Evolutionary conservation across 2,797 vertebrate genomes (phyloP).

Genomic region (Bradypodion ventrale): DNA sequence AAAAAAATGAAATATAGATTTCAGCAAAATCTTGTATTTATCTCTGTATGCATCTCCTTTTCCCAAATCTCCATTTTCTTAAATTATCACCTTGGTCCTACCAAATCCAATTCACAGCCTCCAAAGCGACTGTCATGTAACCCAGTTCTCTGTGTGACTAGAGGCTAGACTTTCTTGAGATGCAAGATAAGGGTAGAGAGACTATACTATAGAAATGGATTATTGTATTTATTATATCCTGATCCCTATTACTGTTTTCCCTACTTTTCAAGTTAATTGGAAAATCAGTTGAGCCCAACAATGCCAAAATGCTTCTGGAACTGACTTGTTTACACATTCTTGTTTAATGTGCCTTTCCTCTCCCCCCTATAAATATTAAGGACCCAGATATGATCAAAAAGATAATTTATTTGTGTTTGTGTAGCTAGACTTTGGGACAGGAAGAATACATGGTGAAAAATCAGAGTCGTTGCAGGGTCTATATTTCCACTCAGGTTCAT

Average conservation of each 20-base stretch:
- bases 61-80: no score
- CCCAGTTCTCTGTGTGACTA: no score
- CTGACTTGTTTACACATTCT: neutral
- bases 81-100: no score
- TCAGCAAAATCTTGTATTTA: neutral
- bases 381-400: neutral
- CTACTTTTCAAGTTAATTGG: neutral
- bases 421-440: neutral
- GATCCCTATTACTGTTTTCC: neutral
- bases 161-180: no score
- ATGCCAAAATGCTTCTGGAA: neutral
- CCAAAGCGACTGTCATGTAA: no score
- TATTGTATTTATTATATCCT: constrained; percentile 13
- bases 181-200: neutral
- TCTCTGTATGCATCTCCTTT: no score
- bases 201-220: neutral
- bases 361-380: neutral
- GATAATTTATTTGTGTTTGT: neutral
- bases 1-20: neutral
- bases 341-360: neutral
- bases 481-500: neutral
- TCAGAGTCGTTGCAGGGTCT: neutral
- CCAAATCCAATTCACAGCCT: no score
- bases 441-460: neutral
- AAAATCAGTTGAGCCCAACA: neutral